phyloP scores from a whole-genome alignment of 2,797 vertebrate genomes.

The Danionella dracula region DNA sequence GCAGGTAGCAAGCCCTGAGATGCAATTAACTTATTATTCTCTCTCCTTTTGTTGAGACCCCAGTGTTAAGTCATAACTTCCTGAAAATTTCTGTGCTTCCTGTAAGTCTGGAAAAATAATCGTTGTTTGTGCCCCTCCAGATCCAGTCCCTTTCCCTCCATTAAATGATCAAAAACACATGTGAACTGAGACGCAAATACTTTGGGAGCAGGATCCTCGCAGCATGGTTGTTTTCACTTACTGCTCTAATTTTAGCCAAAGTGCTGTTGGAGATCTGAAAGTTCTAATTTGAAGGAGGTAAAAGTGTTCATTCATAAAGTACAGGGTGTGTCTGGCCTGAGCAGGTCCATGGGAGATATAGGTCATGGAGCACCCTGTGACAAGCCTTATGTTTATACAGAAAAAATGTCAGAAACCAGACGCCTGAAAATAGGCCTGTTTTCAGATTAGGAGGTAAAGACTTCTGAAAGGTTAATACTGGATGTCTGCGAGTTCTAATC shows the following conservation, averaged over 20 bases:
- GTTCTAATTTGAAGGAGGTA: constrained; percentile 20
- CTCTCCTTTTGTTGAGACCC: background rate
- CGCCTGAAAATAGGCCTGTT: constrained; percentile 15
- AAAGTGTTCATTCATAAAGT: constrained; percentile 39
- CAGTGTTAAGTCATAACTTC: background rate
- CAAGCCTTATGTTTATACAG: constrained; percentile 11
- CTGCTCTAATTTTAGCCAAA: constrained; percentile 42
- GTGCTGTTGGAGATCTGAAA: constrained; percentile 27
- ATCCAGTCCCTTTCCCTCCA: constrained; percentile 4
- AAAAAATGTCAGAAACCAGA: background rate
- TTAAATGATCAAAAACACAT: constrained; percentile 37
- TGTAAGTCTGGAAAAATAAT: background rate
- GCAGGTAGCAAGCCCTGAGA: background rate
- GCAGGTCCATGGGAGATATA: constrained; percentile 16
- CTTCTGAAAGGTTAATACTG: constrained; percentile 12
- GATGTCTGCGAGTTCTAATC: constrained; percentile 28
- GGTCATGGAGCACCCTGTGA: constrained; percentile 5
- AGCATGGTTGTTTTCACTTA: constrained; percentile 32
- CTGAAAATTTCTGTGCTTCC: constrained; percentile 28
- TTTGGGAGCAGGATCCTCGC: constrained; percentile 10
- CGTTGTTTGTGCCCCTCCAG: constrained; percentile 13
- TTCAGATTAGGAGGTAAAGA: background rate
- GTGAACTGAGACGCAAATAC: constrained; percentile 26
- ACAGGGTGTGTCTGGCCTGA: constrained; percentile 21
- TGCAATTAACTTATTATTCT: background rate